Conservation (phyloP, 1,140 invertebrate species). For the Ditylenchus dipsaci region DNA sequence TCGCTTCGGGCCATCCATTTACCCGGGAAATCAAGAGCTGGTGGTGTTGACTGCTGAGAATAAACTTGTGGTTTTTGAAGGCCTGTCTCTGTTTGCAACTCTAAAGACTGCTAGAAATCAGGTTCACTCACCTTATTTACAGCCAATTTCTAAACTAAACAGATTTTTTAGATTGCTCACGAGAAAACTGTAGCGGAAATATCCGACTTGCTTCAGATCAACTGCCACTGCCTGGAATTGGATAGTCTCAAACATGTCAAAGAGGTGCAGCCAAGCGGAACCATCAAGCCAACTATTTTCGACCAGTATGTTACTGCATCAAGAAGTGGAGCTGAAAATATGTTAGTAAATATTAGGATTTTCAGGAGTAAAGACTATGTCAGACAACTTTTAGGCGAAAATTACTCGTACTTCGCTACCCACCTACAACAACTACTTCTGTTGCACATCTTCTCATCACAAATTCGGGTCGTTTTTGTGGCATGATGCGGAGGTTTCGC, state of each 20-base stretch:
- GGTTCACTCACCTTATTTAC: not conserved
- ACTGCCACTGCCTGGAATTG: slow-evolving; percentile 26
- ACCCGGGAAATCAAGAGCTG: slow-evolving; percentile 31
- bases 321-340: slow-evolving; percentile 13
- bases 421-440: slow-evolving; percentile 1
- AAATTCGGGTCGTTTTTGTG: slow-evolving; percentile 26
- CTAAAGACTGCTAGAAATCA: slow-evolving; percentile 20
- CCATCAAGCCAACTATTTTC: slow-evolving; percentile 12
- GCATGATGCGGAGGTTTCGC: slow-evolving; percentile 18
- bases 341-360: not conserved
- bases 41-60: slow-evolving; percentile 13
- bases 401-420: slow-evolving; percentile 6
- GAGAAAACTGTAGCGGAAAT: slow-evolving; percentile 32
- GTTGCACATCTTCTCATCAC: not conserved
- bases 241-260: slow-evolving; percentile 9
- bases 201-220: slow-evolving; percentile 21
- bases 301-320: slow-evolving; percentile 33
- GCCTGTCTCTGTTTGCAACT: slow-evolving; percentile 24
- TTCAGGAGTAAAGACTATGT: not conserved
- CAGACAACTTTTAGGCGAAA: not conserved
- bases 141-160: not conserved
- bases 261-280: slow-evolving; percentile 17
- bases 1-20: slow-evolving; percentile 16
- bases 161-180: slow-evolving; percentile 19
- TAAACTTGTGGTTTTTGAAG: slow-evolving; percentile 27